Base-by-base conservation (phyloP, 2,888 invertebrate species). In the Polietes domitor region DNA sequence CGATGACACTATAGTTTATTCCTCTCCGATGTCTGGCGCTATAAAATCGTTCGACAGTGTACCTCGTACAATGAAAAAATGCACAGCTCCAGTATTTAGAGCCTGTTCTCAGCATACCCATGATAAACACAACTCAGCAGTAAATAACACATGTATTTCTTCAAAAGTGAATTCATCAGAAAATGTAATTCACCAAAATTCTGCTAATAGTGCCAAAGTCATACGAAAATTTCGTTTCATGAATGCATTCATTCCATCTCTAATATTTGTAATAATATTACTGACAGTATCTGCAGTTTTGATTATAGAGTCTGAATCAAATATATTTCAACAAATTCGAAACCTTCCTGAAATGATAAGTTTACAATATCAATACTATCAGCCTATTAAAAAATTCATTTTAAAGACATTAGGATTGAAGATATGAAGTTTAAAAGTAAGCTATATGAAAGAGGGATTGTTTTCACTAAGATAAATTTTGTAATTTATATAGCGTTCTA, bases 321-420 rank as follows among this genome's bases (percentile, higher is more conserved):
- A 95, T 77, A 91, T 95, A 32, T 94, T 97, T 87, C 94, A 94
- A 80, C 93, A 94, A 43, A 92, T 97, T 82, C 94, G 95, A 82
- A 95, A 95, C 89, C 94, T 95, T 89, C 97, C 97, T 32, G 97
- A 97, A 93, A 94, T 97, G 92, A 90, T 94, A 47, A 94, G 96
- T 70, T 93, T 97, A 78, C 94, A 95, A 83, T 95, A 95, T 87
- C 96, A 96, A 89, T 96, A 97, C 92, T 97, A 97, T 92, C 95
- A 95, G 88, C 97, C 97, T 26, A 93, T 96, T 78, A 97, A 97
- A 92, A 95, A 96, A 71, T 91, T 89, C 77, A 85, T 91, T 43
- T 78, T 90, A n/a, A 87, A 88, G 17, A 90, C 89, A 80, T 75
- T 91, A 28, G 88, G 89, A 15, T 86, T 87, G 10, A 89, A 89